Conservation (phyloP, 2,797 vertebrate genomes). For the Myotis findleyi region DNA sequence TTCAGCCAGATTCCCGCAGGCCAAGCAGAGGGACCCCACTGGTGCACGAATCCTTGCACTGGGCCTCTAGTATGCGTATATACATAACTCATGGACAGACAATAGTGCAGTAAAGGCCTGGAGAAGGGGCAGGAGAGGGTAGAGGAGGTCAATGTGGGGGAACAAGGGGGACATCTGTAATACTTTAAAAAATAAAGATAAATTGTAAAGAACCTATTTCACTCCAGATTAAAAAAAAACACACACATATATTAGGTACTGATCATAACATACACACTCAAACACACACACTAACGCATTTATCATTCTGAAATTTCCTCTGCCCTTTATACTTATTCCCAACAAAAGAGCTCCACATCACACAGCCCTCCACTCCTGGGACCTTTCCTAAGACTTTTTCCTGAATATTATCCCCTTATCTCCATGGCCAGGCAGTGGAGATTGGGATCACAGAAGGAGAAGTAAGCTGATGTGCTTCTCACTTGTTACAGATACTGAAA, state of each 20-base stretch:
- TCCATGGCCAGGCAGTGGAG: not conserved
- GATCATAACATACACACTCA: not conserved
- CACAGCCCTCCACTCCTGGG: no score
- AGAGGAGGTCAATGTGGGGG: no score
- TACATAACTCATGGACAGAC: no score
- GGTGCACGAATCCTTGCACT: no score
- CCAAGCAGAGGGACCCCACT: no score
- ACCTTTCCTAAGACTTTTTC: not conserved
- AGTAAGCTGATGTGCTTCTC: rapidly evolving
- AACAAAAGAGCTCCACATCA: not conserved
- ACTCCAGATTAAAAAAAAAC: not conserved
- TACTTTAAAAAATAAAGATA: no score
- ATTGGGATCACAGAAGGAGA: not conserved
- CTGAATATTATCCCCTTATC: not conserved
- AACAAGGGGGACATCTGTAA: no score
- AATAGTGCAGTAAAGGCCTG: no score
- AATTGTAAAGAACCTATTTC: not conserved
- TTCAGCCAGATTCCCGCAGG: no score
- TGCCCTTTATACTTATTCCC: not conserved
- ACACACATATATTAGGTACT: not conserved
- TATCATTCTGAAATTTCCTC: not conserved
- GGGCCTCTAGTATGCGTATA: no score
- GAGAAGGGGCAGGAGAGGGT: no score
- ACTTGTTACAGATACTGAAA: not conserved
- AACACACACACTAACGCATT: no score